A percentile compares a stretch with the other conserved stretches of the same genome.
phyloP scores from a whole-genome alignment of 2,113 vertebrate species.

The Pteropus alecto region DNA sequence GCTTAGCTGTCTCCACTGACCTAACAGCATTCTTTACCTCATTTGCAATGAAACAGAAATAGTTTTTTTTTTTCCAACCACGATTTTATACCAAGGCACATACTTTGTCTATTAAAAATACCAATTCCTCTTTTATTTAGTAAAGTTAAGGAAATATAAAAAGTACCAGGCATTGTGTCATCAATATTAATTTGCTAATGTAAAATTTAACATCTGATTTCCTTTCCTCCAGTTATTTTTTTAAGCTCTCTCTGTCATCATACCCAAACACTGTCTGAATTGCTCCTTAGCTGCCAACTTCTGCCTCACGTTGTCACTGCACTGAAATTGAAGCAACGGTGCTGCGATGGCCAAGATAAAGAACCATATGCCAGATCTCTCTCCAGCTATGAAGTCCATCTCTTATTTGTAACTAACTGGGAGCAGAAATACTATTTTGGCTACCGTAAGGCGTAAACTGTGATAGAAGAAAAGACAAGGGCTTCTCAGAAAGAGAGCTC shows the following conservation, averaged over 20 bases:
- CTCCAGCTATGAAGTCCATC: neutral
- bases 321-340: rapidly evolving
- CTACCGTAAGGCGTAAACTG: neutral
- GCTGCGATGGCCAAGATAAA: rapidly evolving
- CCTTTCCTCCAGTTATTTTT: neutral
- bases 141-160: neutral
- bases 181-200: neutral
- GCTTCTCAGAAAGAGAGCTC: neutral
- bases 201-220: neutral
- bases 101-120: neutral
- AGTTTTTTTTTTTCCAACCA: neutral
- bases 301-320: neutral
- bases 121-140: neutral
- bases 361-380: rapidly evolving
- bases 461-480: neutral
- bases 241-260: neutral
- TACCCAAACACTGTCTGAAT: neutral
- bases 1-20: conserved; percentile 78
- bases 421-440: neutral
- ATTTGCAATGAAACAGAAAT: conserved; percentile 76
- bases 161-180: neutral
- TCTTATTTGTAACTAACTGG: neutral
- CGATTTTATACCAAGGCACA: neutral
- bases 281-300: neutral
- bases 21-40: conserved; percentile 75